Percentiles rank a stretch among this genome's conserved stretches.
These are phyloP conservation scores for Dissostichus mawsoni DNA, from an alignment of 2,113 vertebrate genomes.

Conservation along the genomic window DNA sequence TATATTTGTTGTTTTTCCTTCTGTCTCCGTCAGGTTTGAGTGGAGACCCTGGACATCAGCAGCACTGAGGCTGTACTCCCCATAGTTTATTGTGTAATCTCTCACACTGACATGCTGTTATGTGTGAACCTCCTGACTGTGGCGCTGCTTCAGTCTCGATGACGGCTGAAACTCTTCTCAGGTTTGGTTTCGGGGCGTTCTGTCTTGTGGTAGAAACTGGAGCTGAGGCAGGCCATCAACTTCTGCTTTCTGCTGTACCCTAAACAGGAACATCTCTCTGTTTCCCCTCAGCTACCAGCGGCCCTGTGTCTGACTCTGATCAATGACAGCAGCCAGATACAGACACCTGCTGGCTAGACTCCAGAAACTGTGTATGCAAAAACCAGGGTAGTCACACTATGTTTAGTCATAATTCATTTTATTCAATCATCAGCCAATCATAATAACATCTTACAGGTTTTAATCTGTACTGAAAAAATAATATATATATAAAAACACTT, in stretches of 20 bases:
- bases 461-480: too few species aligned
- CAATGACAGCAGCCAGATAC: background rate
- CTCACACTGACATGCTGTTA: background rate
- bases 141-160: background rate
- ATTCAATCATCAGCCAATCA: constrained; percentile 8
- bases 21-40: background rate
- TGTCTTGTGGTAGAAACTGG: constrained; percentile 54
- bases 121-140: background rate
- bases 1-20: too few species aligned
- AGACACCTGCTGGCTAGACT: background rate
- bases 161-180: constrained; percentile 3
- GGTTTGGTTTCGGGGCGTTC: constrained; percentile 58
- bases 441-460: background rate
- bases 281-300: background rate
- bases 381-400: background rate
- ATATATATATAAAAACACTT: too few species aligned
- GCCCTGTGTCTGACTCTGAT: background rate
- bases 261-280: constrained; percentile 40
- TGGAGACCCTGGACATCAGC: background rate
- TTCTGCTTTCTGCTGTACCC: constrained; percentile 62
- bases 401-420: background rate
- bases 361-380: background rate
- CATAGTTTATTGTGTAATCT: background rate
- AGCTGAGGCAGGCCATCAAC: background rate
- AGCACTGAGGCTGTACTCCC: background rate